Evolutionary conservation across 30 jellyfish, hydroid and myxozoan genomes (phyloP).

Genomic region (Hydra vulgaris): DNA sequence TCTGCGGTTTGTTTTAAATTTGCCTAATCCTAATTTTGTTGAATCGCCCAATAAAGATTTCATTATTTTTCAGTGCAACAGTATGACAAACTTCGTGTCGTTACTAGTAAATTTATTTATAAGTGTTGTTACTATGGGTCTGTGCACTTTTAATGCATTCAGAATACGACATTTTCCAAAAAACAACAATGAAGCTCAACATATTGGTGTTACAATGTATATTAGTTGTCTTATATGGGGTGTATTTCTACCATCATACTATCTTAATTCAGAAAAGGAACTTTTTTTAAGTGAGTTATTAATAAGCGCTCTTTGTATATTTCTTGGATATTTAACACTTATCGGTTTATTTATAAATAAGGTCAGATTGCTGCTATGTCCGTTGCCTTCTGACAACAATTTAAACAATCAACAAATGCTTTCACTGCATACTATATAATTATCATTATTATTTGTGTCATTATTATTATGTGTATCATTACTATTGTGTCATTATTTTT

Average conservation of each 20-base stretch:
- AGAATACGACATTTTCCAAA: slow-evolving; percentile 66
- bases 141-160: slow-evolving; percentile 67
- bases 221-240: slow-evolving; percentile 72
- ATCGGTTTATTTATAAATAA: slow-evolving; percentile 76
- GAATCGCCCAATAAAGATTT: slow-evolving; percentile 1
- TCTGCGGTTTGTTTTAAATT: slow-evolving; percentile 33
- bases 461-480: too few relatives aligned
- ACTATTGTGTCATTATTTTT: too few relatives aligned
- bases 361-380: slow-evolving; percentile 20
- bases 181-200: slow-evolving; percentile 69
- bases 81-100: slow-evolving; percentile 25
- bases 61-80: slow-evolving; percentile 17
- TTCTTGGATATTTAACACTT: slow-evolving; percentile 58
- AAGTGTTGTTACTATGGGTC: slow-evolving; percentile 45
- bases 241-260: slow-evolving; percentile 36
- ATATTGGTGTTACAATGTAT: slow-evolving; percentile 60
- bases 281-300: slow-evolving; percentile 29
- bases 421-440: too few relatives aligned
- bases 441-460: too few relatives aligned
- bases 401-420: not conserved
- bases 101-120: slow-evolving; percentile 33
- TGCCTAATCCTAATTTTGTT: slow-evolving; percentile 22
- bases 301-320: slow-evolving; percentile 31
- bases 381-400: not conserved
- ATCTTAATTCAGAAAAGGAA: slow-evolving; percentile 16